Conservation (phyloP, 2,113 vertebrate genomes). For the Rhinolophus ferrumequinum region DNA sequence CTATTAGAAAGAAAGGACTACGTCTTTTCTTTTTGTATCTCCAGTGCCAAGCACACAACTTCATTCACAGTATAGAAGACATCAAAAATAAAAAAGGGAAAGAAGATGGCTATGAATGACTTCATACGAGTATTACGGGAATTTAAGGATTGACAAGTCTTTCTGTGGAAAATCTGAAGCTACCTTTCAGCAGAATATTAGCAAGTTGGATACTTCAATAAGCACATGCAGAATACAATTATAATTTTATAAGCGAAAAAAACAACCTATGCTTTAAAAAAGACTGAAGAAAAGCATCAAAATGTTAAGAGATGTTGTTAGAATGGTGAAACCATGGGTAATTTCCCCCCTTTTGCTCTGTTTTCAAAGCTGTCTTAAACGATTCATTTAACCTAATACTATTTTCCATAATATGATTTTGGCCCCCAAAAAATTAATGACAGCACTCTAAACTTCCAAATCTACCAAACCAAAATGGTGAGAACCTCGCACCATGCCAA, state of each 20-base stretch:
- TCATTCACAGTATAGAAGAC: not conserved
- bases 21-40: not conserved
- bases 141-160: conserved; percentile 37
- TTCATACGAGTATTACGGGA: not conserved
- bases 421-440: not conserved
- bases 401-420: not conserved
- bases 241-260: not conserved
- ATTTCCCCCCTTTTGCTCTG: not conserved
- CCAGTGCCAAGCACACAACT: not conserved
- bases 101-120: not conserved
- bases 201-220: not conserved
- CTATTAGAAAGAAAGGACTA: conserved; percentile 14
- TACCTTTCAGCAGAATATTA: not conserved
- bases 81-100: not conserved
- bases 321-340: not conserved
- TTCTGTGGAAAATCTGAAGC: conserved; percentile 18
- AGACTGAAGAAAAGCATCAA: not conserved
- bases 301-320: conserved; percentile 21
- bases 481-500: not conserved
- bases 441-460: not conserved
- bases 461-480: not conserved
- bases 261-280: not conserved
- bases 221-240: not conserved
- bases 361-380: conserved; percentile 3
- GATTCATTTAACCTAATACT: not conserved